phyloP scores from a whole-genome alignment of 2,797 vertebrate genomes.

The Arctocebus calabarensis region DNA sequence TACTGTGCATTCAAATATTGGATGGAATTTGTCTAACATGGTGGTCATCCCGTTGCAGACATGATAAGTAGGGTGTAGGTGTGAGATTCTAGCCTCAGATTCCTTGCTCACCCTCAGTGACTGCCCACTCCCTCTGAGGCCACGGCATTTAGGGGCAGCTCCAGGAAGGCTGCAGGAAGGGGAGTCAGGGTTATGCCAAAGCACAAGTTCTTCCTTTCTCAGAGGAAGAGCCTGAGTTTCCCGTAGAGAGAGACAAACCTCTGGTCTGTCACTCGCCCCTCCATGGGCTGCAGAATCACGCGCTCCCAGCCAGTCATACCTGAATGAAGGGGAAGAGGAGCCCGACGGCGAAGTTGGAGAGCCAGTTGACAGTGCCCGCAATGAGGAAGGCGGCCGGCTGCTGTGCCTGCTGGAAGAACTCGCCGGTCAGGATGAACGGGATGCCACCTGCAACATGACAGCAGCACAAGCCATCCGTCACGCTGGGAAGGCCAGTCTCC shows the following conservation, averaged over 20 bases:
- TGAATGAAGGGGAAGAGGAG: slow-evolving; percentile 97
- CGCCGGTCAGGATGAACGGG: slow-evolving; percentile 95
- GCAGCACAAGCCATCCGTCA: accelerated
- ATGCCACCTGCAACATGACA: slow-evolving; percentile 92
- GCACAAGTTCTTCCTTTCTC: background rate
- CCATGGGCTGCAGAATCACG: background rate
- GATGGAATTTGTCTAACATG: background rate
- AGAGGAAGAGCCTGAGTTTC: background rate
- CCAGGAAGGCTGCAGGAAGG: background rate
- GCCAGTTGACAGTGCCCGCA: slow-evolving; percentile 95
- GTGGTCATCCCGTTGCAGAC: background rate
- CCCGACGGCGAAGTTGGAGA: slow-evolving; percentile 94
- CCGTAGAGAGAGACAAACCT: accelerated
- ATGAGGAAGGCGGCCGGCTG: slow-evolving; percentile 94
- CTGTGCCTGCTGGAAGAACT: slow-evolving; percentile 95
- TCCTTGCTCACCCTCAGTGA: background rate
- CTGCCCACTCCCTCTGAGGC: background rate
- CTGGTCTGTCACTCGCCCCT: background rate
- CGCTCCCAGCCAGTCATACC: slow-evolving; percentile 82
- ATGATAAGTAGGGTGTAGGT: background rate
- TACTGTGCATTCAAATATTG: background rate
- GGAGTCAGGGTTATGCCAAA: background rate
- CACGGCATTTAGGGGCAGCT: background rate
- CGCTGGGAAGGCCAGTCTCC: background rate
- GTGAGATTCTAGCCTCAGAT: background rate